Evolutionary conservation across 2,888 invertebrate species (phyloP).

Genomic region (Frankliniella intonsa): DNA sequence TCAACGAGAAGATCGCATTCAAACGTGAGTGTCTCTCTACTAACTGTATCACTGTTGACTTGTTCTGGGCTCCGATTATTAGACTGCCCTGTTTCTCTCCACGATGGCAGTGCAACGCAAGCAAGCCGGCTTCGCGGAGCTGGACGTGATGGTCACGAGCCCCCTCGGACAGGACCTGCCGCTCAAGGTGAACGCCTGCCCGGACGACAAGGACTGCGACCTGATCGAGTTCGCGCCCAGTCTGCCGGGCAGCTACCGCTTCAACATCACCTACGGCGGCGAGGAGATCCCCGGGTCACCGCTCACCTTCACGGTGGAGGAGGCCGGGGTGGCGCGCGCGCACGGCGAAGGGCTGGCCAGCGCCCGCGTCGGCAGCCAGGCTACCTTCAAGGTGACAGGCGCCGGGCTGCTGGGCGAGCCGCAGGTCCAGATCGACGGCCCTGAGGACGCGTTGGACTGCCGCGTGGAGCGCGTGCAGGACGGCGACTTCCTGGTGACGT

Average conservation of each 20-base stretch:
- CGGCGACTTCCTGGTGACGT: slow-evolving; percentile 83
- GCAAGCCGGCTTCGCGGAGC: slow-evolving; percentile 77
- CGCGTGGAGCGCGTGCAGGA: slow-evolving; percentile 36
- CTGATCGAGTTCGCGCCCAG: slow-evolving; percentile 80
- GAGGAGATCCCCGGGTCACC: slow-evolving; percentile 56
- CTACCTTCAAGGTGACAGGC: slow-evolving; percentile 51
- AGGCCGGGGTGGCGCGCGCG: slow-evolving; percentile 56
- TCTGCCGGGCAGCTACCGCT: slow-evolving; percentile 71
- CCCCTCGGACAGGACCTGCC: slow-evolving; percentile 80
- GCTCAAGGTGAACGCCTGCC: slow-evolving; percentile 65
- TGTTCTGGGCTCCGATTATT: too few species aligned
- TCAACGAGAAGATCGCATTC: slow-evolving; percentile 77
- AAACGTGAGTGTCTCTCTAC: slow-evolving; percentile 56
- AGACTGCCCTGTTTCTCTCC: neutral
- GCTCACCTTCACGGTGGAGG: slow-evolving; percentile 54
- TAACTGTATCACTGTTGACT: too few species aligned
- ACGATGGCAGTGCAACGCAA: slow-evolving; percentile 64
- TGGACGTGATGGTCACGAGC: slow-evolving; percentile 82
- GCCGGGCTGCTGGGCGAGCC: slow-evolving; percentile 47
- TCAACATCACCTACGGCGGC: slow-evolving; percentile 55
- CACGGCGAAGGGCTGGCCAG: slow-evolving; percentile 56
- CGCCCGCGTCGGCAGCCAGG: slow-evolving; percentile 51
- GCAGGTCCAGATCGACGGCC: slow-evolving; percentile 54
- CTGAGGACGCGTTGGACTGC: slow-evolving; percentile 49
- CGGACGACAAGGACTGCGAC: slow-evolving; percentile 59